Conservation (phyloP, 2,888 invertebrate genomes). For the Hydroisotoma schaefferi region DNA sequence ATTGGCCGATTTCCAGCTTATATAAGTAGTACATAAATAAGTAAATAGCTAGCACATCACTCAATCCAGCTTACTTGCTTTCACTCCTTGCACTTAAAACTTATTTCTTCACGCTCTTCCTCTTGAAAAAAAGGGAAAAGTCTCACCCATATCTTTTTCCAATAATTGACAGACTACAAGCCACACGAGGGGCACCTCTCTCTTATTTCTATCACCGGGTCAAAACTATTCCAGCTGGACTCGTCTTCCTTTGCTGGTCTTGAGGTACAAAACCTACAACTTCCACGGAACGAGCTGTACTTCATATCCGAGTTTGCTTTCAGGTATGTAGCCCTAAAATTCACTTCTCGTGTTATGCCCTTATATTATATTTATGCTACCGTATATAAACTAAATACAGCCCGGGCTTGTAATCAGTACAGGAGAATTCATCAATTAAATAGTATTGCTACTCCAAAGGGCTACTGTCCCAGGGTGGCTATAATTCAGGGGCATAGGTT, state of each 20-base stretch:
- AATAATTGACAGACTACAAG: conserved; percentile 48
- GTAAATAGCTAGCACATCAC: not conserved
- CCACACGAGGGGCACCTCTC: conserved; percentile 47
- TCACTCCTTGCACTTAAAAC: not conserved
- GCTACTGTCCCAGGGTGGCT: too few species aligned
- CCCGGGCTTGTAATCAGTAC: too few species aligned
- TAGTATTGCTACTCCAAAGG: too few species aligned
- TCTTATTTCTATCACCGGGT: conserved; percentile 47
- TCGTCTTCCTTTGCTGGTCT: conserved; percentile 47
- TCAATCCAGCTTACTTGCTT: not conserved
- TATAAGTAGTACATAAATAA: too few species aligned
- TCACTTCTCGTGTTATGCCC: too few species aligned
- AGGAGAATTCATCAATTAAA: too few species aligned
- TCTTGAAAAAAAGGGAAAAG: not conserved
- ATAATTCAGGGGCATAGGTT: too few species aligned
- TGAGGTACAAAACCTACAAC: conserved; percentile 47
- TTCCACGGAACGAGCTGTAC: conserved; percentile 45
- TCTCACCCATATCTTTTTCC: too few species aligned
- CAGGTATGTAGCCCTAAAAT: too few species aligned
- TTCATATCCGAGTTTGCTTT: conserved; percentile 48
- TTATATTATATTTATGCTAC: too few species aligned
- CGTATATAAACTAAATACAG: too few species aligned
- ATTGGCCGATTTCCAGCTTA: too few species aligned
- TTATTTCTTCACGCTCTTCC: not conserved
- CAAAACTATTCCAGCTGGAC: conserved; percentile 46